Conservation (phyloP, 1,140 invertebrate species). For the Aphelinus atriplicis region DNA sequence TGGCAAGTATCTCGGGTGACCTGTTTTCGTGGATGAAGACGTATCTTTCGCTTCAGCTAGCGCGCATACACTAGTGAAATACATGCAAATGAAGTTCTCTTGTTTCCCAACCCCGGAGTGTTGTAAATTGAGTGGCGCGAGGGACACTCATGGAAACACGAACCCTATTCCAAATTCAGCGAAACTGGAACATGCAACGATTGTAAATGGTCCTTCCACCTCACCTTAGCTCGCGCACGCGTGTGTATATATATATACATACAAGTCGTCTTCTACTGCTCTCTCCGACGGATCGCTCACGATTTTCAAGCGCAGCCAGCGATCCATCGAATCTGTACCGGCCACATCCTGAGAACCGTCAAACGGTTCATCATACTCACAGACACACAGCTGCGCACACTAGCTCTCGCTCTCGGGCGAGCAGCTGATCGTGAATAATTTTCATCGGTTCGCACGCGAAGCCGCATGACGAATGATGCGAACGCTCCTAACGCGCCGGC, state of each 20-base stretch:
- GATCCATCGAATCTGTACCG: slow-evolving; percentile 1
- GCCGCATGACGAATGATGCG: slow-evolving; percentile 30
- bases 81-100: slow-evolving; percentile 7
- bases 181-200: no score
- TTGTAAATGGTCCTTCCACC: no score
- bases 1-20: slow-evolving; percentile 11
- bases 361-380: no score
- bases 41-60: neutral
- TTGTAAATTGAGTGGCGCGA: no score
- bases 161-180: no score
- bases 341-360: slow-evolving; percentile 4
- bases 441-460: slow-evolving; percentile 20
- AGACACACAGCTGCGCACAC: no score
- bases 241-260: no score
- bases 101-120: neutral
- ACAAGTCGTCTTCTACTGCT: no score
- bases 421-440: neutral
- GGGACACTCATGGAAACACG: no score
- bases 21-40: slow-evolving; percentile 1
- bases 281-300: no score
- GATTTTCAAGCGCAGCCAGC: neutral
- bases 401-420: no score
- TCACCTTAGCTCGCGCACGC: no score
- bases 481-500: slow-evolving; percentile 17
- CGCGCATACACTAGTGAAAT: slow-evolving; percentile 7